Percentiles rank a stretch among this genome's conserved stretches.
Evolutionary conservation across 2,797 vertebrate genomes (phyloP).

Genomic region (Crax fasciolata): DNA sequence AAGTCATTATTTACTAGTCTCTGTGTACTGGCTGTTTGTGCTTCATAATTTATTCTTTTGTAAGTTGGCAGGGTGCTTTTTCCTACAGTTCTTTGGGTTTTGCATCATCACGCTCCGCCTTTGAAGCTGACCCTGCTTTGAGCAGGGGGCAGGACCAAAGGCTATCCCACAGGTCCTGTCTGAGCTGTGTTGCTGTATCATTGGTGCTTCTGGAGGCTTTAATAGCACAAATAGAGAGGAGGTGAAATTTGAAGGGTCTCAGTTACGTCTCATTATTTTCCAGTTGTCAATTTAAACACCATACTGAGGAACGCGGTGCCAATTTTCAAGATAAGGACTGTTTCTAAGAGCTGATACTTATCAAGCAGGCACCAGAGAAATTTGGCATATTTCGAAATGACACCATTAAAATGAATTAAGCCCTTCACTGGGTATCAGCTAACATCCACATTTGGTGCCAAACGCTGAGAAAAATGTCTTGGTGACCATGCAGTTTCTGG

Average conservation of each 20-base stretch:
- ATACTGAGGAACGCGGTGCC: background rate
- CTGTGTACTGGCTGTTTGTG: background rate
- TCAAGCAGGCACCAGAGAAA: constrained; percentile 27
- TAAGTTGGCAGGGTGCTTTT: background rate
- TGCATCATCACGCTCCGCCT: background rate
- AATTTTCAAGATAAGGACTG: background rate
- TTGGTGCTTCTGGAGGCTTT: background rate
- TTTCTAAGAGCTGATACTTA: constrained; percentile 37
- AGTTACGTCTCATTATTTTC: background rate
- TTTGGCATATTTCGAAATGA: constrained; percentile 3
- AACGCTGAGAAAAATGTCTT: background rate
- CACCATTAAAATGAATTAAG: constrained; percentile 50
- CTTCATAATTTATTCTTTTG: background rate
- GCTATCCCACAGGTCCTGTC: background rate
- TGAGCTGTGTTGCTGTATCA: background rate
- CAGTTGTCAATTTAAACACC: background rate
- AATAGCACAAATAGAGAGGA: background rate
- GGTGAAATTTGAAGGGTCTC: constrained; percentile 10
- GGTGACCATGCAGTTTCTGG: constrained; percentile 3
- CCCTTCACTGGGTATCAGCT: background rate
- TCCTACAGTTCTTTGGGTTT: background rate
- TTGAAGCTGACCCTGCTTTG: background rate
- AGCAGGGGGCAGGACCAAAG: background rate
- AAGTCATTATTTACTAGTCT: background rate
- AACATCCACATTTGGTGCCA: constrained; percentile 1